phyloP scores from a whole-genome alignment of 2,888 invertebrate species.

The Oscheius sp. region DNA sequence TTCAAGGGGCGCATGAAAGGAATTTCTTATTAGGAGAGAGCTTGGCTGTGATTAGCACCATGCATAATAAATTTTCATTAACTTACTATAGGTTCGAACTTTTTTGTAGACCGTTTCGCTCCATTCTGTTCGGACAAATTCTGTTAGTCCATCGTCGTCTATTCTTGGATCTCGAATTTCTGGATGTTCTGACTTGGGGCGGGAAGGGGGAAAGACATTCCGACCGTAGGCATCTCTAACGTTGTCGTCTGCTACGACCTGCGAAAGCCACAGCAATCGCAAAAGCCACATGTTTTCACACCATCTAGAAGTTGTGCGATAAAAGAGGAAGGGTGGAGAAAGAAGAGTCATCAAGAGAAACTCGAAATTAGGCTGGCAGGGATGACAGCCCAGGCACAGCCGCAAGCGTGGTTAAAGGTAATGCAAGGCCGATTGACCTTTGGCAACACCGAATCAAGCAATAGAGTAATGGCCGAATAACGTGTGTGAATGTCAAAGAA shows the following conservation, averaged over 20 bases:
- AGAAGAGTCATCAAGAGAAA: constrained; percentile 14
- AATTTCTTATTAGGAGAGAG: constrained; percentile 23
- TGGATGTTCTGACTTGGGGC: constrained; percentile 43
- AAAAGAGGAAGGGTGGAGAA: background rate
- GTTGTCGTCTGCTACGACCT: constrained; percentile 24
- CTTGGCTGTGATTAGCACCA: constrained; percentile 25
- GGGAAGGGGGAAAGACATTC: constrained; percentile 8
- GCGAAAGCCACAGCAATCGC: constrained; percentile 9
- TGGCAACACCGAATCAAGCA: background rate
- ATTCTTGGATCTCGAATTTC: constrained; percentile 40
- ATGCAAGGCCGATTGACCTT: constrained; percentile 1
- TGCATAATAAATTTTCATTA: constrained; percentile 9
- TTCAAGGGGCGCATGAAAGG: constrained; percentile 29
- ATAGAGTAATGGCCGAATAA: background rate
- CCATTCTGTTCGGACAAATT: constrained; percentile 54
- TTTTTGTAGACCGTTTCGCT: constrained; percentile 55
- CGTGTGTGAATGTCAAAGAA: background rate
- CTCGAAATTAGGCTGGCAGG: constrained; percentile 2
- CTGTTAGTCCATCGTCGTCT: constrained; percentile 46
- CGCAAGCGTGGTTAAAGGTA: background rate
- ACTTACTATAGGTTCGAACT: constrained; percentile 58
- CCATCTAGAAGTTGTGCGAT: constrained; percentile 15
- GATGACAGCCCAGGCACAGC: too few relatives aligned
- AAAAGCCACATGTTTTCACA: constrained; percentile 20
- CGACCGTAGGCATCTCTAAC: constrained; percentile 22